Evolutionary conservation across 92 coral and sea anemone species (phyloP), one percentile per base, ranked within the genome.

Genomic region (Palythoa heliodiscus): DNA sequence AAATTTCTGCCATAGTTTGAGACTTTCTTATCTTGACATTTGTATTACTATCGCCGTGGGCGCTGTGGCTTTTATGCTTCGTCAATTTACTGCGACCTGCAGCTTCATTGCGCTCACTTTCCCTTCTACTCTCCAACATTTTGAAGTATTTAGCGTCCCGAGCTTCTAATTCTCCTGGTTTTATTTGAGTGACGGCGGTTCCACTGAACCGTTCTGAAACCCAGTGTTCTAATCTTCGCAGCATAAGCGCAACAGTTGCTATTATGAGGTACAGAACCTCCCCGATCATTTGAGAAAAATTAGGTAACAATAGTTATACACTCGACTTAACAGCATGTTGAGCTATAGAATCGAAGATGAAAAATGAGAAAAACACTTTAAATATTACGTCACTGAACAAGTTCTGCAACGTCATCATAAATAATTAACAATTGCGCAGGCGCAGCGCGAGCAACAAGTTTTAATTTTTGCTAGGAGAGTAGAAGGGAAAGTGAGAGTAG

Each of bases 241-340:
- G 58, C 73, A 79, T 79, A 4, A 79, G 58, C 48, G 74, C 74
- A 1, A 79, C 39, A 67, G 69, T 38, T 63, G 84, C 84, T 79
- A 66, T 79, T 2, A 64, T 3, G 24, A 79, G 63, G 73, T 64
- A 79, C 3, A 79, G 40, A 70, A 79, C 20, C 52, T 79, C 84
- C 23, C 60, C 53, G 50, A 79, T 79, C 84, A 79, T 79, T 43
- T 79, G 84, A 79, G 29, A 66, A 63, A 63, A 60, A 38, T 55
- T 7, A 2, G 9, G 7, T 60, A 35, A n/a, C 54, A 58, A 24
- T 17, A 1, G 29, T 23, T 10, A 20, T 73, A 47, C 35, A 73
- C 22, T 48, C 4, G 14, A 25, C 76, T 73, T 73, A 35, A 73
- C 17, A 25, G 60, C 77, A 73, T 73, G 25, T 19, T 73, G 60